Percentiles rank a stretch among this genome's conserved stretches.
Conservation (phyloP, 2,797 vertebrate species). For the Molossus alvarezi region DNA sequence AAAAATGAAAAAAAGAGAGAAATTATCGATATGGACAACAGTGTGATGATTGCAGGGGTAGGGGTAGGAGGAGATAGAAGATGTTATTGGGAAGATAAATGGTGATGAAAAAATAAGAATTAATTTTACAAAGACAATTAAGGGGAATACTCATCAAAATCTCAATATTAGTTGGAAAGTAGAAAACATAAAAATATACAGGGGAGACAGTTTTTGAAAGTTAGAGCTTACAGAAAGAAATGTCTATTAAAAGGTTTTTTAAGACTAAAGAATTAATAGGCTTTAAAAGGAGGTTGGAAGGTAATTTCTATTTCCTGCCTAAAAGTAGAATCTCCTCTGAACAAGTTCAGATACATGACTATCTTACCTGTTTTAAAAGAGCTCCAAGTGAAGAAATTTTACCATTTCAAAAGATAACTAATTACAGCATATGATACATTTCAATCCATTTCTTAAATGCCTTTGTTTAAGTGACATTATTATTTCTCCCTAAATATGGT, state of each 20-base stretch:
- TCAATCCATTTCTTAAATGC: background rate
- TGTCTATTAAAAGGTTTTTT: background rate
- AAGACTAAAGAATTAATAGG: slow-evolving; percentile 13
- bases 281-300: background rate
- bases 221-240: background rate
- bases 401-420: slow-evolving; percentile 6
- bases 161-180: background rate
- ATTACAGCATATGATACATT: background rate
- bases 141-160: background rate
- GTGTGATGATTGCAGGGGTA: no score
- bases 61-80: no score
- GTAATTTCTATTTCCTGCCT: background rate
- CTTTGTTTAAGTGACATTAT: background rate
- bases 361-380: slow-evolving; percentile 1
- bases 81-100: no score
- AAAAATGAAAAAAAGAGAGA: no score
- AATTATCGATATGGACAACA: no score
- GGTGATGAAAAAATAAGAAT: no score
- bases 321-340: background rate
- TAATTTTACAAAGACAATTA: background rate
- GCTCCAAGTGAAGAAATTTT: background rate
- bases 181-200: background rate
- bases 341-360: background rate
- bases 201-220: background rate
- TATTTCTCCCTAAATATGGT: background rate